phyloP scores from a whole-genome alignment of 1,140 invertebrate genomes.

The Adoxophyes honmai region DNA sequence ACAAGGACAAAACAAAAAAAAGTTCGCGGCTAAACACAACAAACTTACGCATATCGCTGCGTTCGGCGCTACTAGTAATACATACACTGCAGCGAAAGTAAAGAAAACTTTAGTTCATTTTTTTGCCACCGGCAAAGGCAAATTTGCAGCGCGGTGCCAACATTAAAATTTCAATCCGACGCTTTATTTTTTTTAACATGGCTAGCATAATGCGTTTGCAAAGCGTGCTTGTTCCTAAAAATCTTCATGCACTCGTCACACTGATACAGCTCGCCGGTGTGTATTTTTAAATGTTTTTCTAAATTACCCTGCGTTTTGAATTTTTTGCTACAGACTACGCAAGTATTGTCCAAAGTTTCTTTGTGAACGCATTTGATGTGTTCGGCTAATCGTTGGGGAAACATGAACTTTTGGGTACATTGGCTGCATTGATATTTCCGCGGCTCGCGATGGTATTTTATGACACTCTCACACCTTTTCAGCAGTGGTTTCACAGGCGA shows the following conservation, averaged over 20 bases:
- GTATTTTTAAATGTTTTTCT: constrained; percentile 31
- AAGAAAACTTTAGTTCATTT: too few species aligned
- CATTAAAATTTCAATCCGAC: background rate
- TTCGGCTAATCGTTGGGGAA: constrained; percentile 27
- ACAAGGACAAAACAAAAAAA: constrained; percentile 1
- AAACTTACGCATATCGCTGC: background rate
- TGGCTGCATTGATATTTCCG: constrained; percentile 33
- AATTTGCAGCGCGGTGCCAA: too few species aligned
- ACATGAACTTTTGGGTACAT: constrained; percentile 33
- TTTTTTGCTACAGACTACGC: constrained; percentile 35
- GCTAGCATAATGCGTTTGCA: constrained; percentile 36
- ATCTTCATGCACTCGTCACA: constrained; percentile 38
- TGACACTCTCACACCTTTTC: too few species aligned
- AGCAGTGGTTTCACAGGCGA: too few species aligned
- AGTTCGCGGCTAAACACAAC: background rate
- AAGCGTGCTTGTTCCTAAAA: constrained; percentile 36
- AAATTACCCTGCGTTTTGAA: constrained; percentile 33
- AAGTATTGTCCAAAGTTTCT: constrained; percentile 26
- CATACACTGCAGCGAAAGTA: too few species aligned
- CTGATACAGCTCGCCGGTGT: constrained; percentile 33
- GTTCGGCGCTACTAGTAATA: too few species aligned
- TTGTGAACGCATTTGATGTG: constrained; percentile 29
- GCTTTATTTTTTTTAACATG: constrained; percentile 24
- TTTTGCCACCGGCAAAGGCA: too few species aligned
- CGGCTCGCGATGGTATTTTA: constrained; percentile 9